Conservation (phyloP, 2,113 vertebrate species). For the Zapornia atra region DNA sequence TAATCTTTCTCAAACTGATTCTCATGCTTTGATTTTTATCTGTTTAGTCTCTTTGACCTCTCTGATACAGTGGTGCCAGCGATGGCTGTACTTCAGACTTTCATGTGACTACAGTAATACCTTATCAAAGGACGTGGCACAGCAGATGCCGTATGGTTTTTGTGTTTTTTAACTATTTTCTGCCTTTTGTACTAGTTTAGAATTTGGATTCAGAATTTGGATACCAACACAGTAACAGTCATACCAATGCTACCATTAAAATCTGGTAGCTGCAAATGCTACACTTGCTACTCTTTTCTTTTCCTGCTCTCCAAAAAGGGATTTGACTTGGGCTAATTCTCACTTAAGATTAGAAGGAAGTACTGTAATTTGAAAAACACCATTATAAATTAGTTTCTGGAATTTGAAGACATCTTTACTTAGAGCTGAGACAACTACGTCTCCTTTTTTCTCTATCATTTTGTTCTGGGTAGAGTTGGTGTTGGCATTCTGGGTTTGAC, state of each 20-base stretch:
- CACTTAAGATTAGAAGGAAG: not conserved
- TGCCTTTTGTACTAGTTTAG: not conserved
- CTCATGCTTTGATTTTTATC: not conserved
- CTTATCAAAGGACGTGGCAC: not conserved
- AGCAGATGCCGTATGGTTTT: not conserved
- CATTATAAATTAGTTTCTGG: not conserved
- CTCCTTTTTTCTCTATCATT: not conserved
- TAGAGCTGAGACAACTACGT: not conserved
- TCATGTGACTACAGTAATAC: not conserved
- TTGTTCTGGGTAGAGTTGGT: not conserved
- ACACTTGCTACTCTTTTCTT: not conserved
- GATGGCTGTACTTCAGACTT: not conserved
- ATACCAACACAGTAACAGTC: not conserved
- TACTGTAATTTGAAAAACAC: not conserved
- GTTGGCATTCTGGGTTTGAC: not conserved
- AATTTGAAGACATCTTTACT: not conserved
- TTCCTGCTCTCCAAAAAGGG: not conserved
- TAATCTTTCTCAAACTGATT: not conserved
- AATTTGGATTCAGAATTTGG: not conserved
- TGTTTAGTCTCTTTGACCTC: not conserved
- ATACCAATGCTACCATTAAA: not conserved
- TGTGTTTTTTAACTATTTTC: not conserved
- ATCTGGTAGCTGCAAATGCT: not conserved
- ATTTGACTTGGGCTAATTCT: not conserved
- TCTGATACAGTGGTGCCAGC: not conserved